These are phyloP conservation scores for Maniola hyperantus DNA, from an alignment of 2,888 invertebrate genomes.

Conservation along the genomic window DNA sequence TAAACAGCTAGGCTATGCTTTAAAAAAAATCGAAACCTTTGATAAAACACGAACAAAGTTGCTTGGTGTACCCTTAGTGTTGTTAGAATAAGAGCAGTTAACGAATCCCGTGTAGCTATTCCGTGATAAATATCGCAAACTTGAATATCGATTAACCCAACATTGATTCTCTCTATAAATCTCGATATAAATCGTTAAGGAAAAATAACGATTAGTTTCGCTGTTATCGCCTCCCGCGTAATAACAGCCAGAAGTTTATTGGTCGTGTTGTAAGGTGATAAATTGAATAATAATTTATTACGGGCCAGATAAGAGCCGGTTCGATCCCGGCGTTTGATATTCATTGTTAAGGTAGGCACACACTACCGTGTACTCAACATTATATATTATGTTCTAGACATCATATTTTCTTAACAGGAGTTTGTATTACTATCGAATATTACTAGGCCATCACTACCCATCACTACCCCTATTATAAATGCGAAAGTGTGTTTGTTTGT, in stretches of 20 bases:
- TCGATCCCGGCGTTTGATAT: conserved; percentile 63
- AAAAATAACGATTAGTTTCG: conserved; percentile 61
- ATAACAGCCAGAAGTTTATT: conserved; percentile 78
- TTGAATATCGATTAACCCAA: conserved; percentile 28
- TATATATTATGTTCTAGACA: no score
- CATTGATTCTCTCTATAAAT: conserved; percentile 35
- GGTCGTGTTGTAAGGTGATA: conserved; percentile 67
- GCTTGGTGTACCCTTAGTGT: neutral
- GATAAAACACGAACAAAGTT: neutral
- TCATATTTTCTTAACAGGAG: no score
- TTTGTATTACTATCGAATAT: no score
- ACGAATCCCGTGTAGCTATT: conserved; percentile 25
- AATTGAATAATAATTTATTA: conserved; percentile 81
- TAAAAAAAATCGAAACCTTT: neutral
- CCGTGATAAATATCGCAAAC: conserved; percentile 20
- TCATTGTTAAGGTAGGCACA: conserved; percentile 33
- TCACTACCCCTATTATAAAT: no score
- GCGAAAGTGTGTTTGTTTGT: no score
- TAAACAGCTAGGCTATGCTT: neutral
- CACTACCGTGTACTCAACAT: neutral
- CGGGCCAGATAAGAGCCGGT: conserved; percentile 62
- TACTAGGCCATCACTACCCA: no score
- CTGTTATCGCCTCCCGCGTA: conserved; percentile 67
- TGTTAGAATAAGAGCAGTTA: conserved; percentile 15
- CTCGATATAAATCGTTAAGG: conserved; percentile 41